phyloP scores from a whole-genome alignment of 2,797 vertebrate species.

The Parambassis ranga region DNA sequence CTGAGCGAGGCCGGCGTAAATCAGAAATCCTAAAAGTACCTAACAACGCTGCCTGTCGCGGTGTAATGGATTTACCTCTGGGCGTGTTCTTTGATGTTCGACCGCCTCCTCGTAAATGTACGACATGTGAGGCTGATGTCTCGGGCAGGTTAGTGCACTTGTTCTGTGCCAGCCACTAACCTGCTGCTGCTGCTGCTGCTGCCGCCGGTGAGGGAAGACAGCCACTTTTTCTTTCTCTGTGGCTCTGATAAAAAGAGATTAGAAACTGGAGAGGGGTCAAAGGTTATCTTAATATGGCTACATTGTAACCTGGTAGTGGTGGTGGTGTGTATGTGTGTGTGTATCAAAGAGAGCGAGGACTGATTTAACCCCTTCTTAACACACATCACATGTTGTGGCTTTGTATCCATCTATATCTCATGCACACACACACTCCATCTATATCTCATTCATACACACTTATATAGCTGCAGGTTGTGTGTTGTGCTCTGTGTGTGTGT shows the following conservation, averaged over 20 bases:
- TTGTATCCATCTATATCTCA: constrained; percentile 34
- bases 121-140: constrained; percentile 8
- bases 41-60: background rate
- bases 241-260: constrained; percentile 50
- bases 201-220: constrained; percentile 34
- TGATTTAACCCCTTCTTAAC: constrained; percentile 49
- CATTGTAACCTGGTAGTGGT: constrained; percentile 24
- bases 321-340: background rate
- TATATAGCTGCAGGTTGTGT: constrained; percentile 2
- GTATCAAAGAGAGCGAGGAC: constrained; percentile 27
- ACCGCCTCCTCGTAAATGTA: background rate
- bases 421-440: constrained; percentile 1
- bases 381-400: constrained; percentile 54
- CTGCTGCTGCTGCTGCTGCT: constrained; percentile 30
- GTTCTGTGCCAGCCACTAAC: constrained; percentile 12
- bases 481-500: constrained; percentile 24
- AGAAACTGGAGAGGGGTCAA: constrained; percentile 41
- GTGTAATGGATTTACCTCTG: constrained; percentile 24
- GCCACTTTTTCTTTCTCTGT: background rate
- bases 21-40: background rate
- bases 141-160: constrained; percentile 51
- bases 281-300: constrained; percentile 63
- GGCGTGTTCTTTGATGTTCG: constrained; percentile 13
- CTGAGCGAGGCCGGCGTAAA: background rate
- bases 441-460: constrained; percentile 4